Percentiles rank a stretch among this genome's conserved stretches.
phyloP scores from a whole-genome alignment of 2,113 vertebrate genomes.

The Otocyon megalotis region DNA sequence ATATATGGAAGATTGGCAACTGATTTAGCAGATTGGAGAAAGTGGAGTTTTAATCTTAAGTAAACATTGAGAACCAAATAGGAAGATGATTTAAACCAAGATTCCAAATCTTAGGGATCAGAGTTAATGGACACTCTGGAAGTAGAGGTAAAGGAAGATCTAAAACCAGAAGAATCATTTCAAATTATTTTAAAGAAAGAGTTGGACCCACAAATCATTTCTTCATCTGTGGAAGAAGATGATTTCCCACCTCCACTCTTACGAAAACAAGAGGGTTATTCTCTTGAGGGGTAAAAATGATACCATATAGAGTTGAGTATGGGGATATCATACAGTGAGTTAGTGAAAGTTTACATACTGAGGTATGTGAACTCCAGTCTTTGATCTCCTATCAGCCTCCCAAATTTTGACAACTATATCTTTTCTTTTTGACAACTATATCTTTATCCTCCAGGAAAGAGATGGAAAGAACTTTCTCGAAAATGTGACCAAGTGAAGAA shows the following conservation, averaged over 20 bases:
- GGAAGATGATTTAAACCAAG: neutral
- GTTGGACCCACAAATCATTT: neutral
- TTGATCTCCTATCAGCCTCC: neutral
- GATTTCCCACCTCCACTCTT: neutral
- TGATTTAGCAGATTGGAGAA: neutral
- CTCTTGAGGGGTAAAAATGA: neutral
- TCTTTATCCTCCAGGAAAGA: neutral
- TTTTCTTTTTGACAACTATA: neutral
- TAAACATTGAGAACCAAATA: neutral
- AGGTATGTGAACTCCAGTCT: neutral
- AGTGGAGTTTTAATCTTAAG: neutral
- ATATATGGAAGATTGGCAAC: neutral
- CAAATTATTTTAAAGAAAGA: neutral
- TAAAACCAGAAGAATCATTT: slow-evolving; percentile 19
- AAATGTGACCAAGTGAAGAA: neutral
- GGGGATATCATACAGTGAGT: neutral
- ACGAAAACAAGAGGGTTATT: neutral
- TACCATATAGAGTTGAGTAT: neutral
- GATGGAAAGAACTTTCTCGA: neutral
- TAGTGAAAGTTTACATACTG: neutral
- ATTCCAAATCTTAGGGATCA: neutral
- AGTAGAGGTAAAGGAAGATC: neutral
- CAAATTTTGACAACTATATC: neutral
- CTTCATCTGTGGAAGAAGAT: neutral
- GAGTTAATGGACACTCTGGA: neutral